Conservation (phyloP, 2,113 vertebrate species). For the Ammodramus savannarum region DNA sequence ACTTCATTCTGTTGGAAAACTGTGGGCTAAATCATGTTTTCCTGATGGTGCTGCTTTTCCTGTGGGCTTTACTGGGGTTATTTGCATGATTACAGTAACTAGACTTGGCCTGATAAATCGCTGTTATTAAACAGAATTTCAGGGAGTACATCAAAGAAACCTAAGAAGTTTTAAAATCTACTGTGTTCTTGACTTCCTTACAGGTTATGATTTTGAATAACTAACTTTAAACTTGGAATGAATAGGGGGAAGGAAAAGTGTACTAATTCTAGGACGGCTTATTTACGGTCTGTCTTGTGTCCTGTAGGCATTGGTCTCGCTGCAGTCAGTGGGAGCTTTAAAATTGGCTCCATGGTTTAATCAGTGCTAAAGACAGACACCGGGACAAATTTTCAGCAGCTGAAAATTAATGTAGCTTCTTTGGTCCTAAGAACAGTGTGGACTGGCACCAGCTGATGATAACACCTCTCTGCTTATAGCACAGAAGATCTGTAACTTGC, state of each 20-base stretch:
- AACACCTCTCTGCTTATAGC: not conserved
- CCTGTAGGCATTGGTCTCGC: not conserved
- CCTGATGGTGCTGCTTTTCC: not conserved
- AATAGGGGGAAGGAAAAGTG: rapidly evolving
- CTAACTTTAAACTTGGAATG: not conserved
- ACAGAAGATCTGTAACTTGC: not conserved
- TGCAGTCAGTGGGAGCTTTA: not conserved
- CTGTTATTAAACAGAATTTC: not conserved
- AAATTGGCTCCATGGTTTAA: not conserved
- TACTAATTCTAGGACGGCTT: not conserved
- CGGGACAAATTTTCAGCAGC: not conserved
- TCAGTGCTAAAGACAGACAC: not conserved
- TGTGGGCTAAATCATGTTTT: not conserved
- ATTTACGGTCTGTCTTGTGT: not conserved
- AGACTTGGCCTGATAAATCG: not conserved
- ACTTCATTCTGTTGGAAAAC: not conserved
- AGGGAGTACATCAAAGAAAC: not conserved
- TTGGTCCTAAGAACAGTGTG: not conserved
- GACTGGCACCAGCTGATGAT: not conserved
- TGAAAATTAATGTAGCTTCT: not conserved
- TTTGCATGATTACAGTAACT: not conserved
- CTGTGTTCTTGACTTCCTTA: not conserved
- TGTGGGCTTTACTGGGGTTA: not conserved
- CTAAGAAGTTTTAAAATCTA: not conserved
- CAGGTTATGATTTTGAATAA: not conserved